A percentile compares a stretch with the other conserved stretches of the same genome.
Conservation (phyloP, 1,140 invertebrate species). For the Aethina tumida region DNA sequence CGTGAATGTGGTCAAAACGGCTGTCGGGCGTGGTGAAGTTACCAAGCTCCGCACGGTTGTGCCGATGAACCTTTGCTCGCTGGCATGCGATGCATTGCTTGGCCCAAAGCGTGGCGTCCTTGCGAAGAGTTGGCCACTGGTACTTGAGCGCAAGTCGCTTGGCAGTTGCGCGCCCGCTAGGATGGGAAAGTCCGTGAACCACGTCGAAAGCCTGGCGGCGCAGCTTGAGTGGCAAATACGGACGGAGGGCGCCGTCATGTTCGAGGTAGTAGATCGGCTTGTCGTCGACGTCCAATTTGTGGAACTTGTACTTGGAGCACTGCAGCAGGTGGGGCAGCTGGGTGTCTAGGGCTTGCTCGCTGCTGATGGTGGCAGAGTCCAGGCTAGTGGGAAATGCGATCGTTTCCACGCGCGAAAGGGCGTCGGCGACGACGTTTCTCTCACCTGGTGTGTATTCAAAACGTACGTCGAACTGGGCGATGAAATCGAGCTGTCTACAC, state of each 20-base stretch:
- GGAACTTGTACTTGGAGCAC: too few species aligned
- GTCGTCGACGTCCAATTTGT: too few species aligned
- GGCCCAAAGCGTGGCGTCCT: constrained; percentile 20
- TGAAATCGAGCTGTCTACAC: constrained; percentile 28
- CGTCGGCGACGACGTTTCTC: too few species aligned
- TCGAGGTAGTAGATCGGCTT: too few species aligned
- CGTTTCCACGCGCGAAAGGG: too few species aligned
- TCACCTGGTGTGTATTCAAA: too few species aligned
- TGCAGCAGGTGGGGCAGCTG: too few species aligned
- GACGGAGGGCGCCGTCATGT: too few species aligned
- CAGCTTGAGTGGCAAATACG: too few species aligned
- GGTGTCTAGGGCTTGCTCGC: too few species aligned
- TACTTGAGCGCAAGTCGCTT: constrained; percentile 14
- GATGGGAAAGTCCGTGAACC: constrained; percentile 17
- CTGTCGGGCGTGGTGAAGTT: constrained; percentile 15
- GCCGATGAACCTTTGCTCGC: constrained; percentile 24
- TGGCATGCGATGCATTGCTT: constrained; percentile 25
- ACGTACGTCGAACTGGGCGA: constrained; percentile 34
- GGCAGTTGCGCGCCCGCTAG: constrained; percentile 18
- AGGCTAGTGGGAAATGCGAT: too few species aligned
- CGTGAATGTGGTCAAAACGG: constrained; percentile 25
- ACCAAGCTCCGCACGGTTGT: constrained; percentile 16
- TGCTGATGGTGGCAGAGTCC: too few species aligned
- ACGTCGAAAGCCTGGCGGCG: neutral
- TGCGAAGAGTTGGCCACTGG: constrained; percentile 23